Conservation (phyloP, 2,113 vertebrate genomes). For the Bombycilla garrulus region DNA sequence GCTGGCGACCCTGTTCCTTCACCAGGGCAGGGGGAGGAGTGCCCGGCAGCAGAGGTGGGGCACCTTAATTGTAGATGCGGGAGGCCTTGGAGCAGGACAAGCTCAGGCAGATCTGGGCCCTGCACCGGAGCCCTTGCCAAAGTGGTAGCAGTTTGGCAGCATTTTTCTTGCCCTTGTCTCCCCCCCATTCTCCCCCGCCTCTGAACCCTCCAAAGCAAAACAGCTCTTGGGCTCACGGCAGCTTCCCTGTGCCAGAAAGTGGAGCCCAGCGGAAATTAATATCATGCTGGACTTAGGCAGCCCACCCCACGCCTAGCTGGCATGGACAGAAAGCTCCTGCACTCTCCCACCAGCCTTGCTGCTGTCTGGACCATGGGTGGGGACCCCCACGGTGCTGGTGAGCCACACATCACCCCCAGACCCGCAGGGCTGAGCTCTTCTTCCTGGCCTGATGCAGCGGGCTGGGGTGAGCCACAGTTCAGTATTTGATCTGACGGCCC, state of each 20-base stretch:
- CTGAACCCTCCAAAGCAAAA: conserved; percentile 22
- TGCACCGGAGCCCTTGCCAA: conserved; percentile 32
- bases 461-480: conserved; percentile 60
- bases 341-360: rapidly evolving
- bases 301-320: not conserved
- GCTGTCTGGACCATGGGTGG: not conserved
- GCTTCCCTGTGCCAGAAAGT: not conserved
- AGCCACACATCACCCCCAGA: not conserved
- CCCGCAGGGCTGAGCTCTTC: not conserved
- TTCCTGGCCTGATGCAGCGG: not conserved
- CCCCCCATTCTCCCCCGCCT: not conserved
- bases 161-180: conserved; percentile 64
- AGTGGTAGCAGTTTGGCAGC: conserved; percentile 69
- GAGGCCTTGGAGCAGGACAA: conserved; percentile 60
- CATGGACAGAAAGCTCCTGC: rapidly evolving
- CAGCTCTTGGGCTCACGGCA: conserved; percentile 27
- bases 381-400: not conserved
- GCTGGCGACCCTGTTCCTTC: conserved; percentile 21
- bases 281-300: not conserved
- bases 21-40: conserved; percentile 57
- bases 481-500: conserved; percentile 60
- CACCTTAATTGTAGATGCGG: conserved; percentile 59
- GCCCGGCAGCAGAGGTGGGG: conserved; percentile 39
- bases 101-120: conserved; percentile 62
- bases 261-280: conserved; percentile 61